Conservation (phyloP, 2,113 vertebrate genomes). For the Entelurus aequoreus region DNA sequence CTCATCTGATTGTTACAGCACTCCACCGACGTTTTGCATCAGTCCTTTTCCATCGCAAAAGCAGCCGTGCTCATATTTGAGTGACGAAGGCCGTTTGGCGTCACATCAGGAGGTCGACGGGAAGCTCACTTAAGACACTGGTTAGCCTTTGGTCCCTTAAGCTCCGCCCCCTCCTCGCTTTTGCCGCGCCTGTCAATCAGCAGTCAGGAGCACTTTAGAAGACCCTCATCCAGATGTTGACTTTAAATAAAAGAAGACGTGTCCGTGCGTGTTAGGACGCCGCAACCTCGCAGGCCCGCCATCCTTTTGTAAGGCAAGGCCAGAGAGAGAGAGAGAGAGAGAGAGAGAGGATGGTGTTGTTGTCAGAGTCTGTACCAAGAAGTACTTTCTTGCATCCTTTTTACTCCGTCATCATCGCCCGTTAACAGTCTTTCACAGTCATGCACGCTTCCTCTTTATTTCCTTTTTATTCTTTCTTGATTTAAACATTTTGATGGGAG, state of each 20-base stretch:
- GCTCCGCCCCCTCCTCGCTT: too few species aligned
- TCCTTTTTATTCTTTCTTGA: too few species aligned
- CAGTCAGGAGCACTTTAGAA: not conserved
- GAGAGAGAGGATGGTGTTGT: too few species aligned
- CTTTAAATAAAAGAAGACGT: conserved; percentile 25
- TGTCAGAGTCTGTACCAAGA: too few species aligned
- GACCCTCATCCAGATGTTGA: not conserved
- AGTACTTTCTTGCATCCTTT: too few species aligned
- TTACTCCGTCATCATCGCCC: too few species aligned
- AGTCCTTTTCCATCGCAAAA: conserved; percentile 25
- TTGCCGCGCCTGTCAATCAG: too few species aligned
- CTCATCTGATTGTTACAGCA: conserved; percentile 17
- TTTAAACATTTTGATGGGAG: too few species aligned
- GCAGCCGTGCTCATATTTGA: conserved; percentile 10
- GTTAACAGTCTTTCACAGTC: too few species aligned
- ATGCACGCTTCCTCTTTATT: too few species aligned
- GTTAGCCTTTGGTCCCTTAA: not conserved
- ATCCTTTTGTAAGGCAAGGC: not conserved
- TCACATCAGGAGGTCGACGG: conserved; percentile 13
- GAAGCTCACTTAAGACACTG: too few species aligned
- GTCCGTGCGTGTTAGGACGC: conserved; percentile 12
- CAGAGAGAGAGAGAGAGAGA: not conserved
- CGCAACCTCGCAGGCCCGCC: not conserved
- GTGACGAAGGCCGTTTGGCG: conserved; percentile 9
- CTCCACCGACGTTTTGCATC: conserved; percentile 16